These are phyloP conservation scores for Poecile montanus DNA, from an alignment of 2,797 vertebrate species.

Conservation along the genomic window DNA sequence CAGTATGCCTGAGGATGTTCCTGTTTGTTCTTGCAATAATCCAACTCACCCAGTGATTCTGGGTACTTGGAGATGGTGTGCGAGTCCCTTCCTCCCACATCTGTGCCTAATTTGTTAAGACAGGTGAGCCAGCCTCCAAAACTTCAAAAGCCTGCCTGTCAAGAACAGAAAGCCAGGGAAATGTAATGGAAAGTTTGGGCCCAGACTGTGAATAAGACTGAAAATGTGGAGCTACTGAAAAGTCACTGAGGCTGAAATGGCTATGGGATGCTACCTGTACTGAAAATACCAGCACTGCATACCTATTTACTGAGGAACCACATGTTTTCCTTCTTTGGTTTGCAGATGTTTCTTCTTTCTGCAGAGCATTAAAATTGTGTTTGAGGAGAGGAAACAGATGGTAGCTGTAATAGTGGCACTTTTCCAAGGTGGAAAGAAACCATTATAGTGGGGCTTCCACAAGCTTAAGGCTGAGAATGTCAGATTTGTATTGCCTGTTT, in stretches of 20 bases:
- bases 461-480: not conserved
- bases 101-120: not conserved
- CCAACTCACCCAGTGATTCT: not conserved
- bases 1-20: not conserved
- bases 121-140: not conserved
- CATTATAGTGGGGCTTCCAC: not conserved
- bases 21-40: not conserved
- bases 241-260: not conserved
- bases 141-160: not conserved
- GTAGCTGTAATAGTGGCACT: not conserved
- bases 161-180: not conserved
- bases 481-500: not conserved
- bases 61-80: not conserved
- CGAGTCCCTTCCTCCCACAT: not conserved
- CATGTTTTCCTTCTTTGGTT: not conserved
- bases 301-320: not conserved
- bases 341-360: not conserved
- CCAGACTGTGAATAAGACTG: not conserved
- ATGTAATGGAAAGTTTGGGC: not conserved
- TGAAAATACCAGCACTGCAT: not conserved
- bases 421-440: slow-evolving; percentile 32
- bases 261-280: not conserved
- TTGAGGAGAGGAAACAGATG: slow-evolving; percentile 18
- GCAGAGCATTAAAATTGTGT: not conserved
- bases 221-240: not conserved